These are phyloP conservation scores for Mantis religiosa DNA, from an alignment of 2,888 invertebrate species.

Conservation along the genomic window DNA sequence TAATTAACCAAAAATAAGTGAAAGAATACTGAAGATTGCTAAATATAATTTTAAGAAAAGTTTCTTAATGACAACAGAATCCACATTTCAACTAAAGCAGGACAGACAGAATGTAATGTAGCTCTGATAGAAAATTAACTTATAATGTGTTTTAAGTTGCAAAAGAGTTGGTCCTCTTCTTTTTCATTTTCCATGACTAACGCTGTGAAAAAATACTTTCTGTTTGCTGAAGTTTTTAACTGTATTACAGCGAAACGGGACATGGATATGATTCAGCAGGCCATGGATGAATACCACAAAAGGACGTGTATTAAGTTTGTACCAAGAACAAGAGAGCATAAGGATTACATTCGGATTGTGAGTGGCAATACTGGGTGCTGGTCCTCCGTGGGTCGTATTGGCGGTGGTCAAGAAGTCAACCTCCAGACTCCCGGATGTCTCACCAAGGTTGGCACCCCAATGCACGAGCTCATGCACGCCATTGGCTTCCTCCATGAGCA, in stretches of 20 bases:
- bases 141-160: too few relatives aligned
- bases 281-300: constrained; percentile 70
- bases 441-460: constrained; percentile 65
- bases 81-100: too few relatives aligned
- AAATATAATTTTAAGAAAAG: too few relatives aligned
- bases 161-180: too few relatives aligned
- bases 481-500: constrained; percentile 80
- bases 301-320: constrained; percentile 71
- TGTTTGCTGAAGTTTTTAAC: background rate
- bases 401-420: constrained; percentile 49
- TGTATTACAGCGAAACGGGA: constrained; percentile 43
- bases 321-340: constrained; percentile 55
- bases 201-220: too few relatives aligned
- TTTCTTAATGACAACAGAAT: too few relatives aligned
- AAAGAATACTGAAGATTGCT: too few relatives aligned
- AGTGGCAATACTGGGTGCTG: constrained; percentile 72
- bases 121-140: too few relatives aligned
- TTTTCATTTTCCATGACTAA: too few relatives aligned
- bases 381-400: constrained; percentile 73
- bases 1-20: too few relatives aligned
- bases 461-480: constrained; percentile 78
- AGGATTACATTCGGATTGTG: constrained; percentile 65
- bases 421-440: constrained; percentile 71
- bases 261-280: constrained; percentile 58
- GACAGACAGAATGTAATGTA: too few relatives aligned